phyloP scores from a whole-genome alignment of 1,140 invertebrate species.

The Maconellicoccus hirsutus region DNA sequence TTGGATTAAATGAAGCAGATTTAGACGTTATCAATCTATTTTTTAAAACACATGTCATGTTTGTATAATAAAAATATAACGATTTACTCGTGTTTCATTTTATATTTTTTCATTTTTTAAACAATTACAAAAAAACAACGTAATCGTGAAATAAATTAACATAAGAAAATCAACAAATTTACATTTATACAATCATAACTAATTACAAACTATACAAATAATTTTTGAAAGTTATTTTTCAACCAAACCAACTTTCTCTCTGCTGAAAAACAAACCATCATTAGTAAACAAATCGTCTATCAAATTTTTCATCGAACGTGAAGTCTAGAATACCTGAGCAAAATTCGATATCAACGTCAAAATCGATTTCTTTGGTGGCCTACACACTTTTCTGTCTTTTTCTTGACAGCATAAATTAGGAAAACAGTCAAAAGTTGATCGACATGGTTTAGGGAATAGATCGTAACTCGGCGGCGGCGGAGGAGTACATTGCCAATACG shows the following conservation, averaged over 20 bases:
- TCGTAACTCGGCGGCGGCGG: constrained; percentile 49
- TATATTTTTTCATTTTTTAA: background rate
- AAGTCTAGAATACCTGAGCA: background rate
- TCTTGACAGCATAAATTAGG: constrained; percentile 64
- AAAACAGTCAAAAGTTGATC: constrained; percentile 54
- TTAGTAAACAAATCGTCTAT: background rate
- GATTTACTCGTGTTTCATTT: background rate
- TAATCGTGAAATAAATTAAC: background rate
- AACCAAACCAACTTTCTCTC: constrained; percentile 13
- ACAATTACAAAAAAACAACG: background rate
- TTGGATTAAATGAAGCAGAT: background rate
- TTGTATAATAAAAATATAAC: background rate
- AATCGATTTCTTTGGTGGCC: constrained; percentile 53
- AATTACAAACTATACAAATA: background rate
- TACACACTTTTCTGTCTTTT: constrained; percentile 49
- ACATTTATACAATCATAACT: background rate
- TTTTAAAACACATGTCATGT: background rate
- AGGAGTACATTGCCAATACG: constrained; percentile 56
- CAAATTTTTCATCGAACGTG: background rate
- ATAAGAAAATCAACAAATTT: background rate
- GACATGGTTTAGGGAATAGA: constrained; percentile 51
- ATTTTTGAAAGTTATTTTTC: constrained; percentile 10
- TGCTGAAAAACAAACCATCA: background rate
- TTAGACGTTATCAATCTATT: background rate
- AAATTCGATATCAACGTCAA: constrained; percentile 37